Evolutionary conservation across 92 coral and sea anemone species (phyloP).

Genomic region (Porites cylindrica): DNA sequence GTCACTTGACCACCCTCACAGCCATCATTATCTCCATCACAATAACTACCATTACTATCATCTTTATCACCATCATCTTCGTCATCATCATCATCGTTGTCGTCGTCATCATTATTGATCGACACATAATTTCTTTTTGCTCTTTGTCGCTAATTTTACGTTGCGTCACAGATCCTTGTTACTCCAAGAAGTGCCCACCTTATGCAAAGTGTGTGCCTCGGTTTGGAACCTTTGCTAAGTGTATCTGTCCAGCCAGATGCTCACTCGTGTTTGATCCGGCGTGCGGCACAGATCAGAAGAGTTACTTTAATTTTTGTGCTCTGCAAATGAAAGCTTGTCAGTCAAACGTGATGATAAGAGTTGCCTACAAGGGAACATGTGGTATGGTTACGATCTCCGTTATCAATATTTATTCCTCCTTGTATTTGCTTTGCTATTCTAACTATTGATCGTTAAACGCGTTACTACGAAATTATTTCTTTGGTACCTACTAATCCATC

Average conservation of each 20-base stretch:
- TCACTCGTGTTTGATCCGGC: conserved; percentile 80
- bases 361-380: conserved; percentile 82
- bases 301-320: conserved; percentile 88
- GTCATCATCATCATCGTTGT: not conserved
- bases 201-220: conserved; percentile 84
- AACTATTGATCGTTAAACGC: too few relatives aligned
- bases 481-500: too few relatives aligned
- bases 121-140: not conserved
- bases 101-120: not conserved
- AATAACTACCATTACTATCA: not conserved
- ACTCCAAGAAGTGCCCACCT: conserved; percentile 78
- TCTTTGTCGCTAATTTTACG: not conserved
- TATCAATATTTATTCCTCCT: not conserved
- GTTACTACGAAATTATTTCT: too few relatives aligned
- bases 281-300: conserved; percentile 86
- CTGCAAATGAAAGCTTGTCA: conserved; percentile 83
- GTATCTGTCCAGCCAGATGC: conserved; percentile 85
- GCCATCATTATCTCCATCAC: not conserved
- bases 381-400: conserved; percentile 67
- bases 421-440: not conserved
- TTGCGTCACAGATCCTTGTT: conserved; percentile 80
- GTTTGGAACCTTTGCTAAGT: conserved; percentile 67
- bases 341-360: conserved; percentile 56
- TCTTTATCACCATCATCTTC: not conserved
- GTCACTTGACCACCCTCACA: not conserved